Evolutionary conservation across 2,888 invertebrate species (phyloP), one percentile per base, ranked within the genome.

Genomic region (Drosophila picticornis): DNA sequence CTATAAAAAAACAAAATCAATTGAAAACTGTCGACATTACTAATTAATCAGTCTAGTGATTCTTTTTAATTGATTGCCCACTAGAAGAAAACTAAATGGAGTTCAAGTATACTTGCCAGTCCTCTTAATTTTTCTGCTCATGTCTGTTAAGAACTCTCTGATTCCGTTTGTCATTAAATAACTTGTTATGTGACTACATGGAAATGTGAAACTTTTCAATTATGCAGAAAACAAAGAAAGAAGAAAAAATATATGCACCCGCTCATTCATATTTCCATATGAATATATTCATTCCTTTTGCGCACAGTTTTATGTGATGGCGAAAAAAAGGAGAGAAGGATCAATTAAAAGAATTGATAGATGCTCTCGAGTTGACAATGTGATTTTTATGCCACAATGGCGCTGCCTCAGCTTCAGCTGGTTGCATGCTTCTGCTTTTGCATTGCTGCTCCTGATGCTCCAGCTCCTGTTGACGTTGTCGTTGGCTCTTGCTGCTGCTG

Each of bases 301-400:
- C 63, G 32, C 13, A 51, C 27, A 29, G 40, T 13, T 27, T 4
- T 22, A 58, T 52, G 34, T 63, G 72, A 59, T 56, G 48, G 40
- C 43, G 72, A 52, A 61, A 57, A 73, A 69, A 27, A 25, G 58
- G 29, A 64, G 65, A 67, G 72, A 83, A 80, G 84, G 80, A 83
- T 83, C 84, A 83, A 83, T 84, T 84, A 84, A 83, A 81, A 80
- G 77, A 84, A 82, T 82, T 81, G 81, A 83, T 84, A 83, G 80
- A 83, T 83, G 77, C 82, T 77, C 77, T 81, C 80, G 58, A 83
- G 81, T 81, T 83, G 82, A 81, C 83, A 84, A 83, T 83, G 79
- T 84, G 83, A 81, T 72, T 84, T 79, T 79, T 73, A 80, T 80
- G 75, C 75, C 63, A 72, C 78, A 78, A 78, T 80, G 73, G 61